Conservation (phyloP, 2,888 invertebrate genomes). For the Lasioglossum marginatum region DNA sequence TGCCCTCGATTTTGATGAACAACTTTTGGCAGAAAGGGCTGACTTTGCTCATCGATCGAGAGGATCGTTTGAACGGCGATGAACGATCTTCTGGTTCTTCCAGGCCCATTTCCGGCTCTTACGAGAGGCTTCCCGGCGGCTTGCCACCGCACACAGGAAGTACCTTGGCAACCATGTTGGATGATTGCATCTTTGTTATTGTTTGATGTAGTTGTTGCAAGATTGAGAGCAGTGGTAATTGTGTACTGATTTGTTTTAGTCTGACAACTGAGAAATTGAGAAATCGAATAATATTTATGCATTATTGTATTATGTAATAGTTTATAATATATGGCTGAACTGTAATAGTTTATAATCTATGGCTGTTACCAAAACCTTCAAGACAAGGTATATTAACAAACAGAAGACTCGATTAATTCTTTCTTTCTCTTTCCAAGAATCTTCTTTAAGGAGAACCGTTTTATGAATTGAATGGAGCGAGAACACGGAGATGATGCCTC, state of each 20-base stretch:
- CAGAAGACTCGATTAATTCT: too few relatives aligned
- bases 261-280: background rate
- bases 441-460: slow-evolving; percentile 49
- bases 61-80: background rate
- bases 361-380: too few relatives aligned
- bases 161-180: background rate
- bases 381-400: too few relatives aligned
- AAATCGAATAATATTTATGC: too few relatives aligned
- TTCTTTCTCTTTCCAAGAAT: slow-evolving; percentile 12
- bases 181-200: background rate
- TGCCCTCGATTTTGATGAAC: background rate
- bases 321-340: too few relatives aligned
- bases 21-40: background rate
- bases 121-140: background rate
- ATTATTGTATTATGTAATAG: too few relatives aligned
- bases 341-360: too few relatives aligned
- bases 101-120: background rate
- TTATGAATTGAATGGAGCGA: slow-evolving; percentile 51
- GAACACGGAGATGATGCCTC: slow-evolving; percentile 27
- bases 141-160: background rate
- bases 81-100: background rate
- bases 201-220: background rate
- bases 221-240: background rate
- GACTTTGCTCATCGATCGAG: background rate
- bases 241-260: background rate